Conservation (phyloP, 2,113 vertebrate species). For the Mungos mungo region DNA sequence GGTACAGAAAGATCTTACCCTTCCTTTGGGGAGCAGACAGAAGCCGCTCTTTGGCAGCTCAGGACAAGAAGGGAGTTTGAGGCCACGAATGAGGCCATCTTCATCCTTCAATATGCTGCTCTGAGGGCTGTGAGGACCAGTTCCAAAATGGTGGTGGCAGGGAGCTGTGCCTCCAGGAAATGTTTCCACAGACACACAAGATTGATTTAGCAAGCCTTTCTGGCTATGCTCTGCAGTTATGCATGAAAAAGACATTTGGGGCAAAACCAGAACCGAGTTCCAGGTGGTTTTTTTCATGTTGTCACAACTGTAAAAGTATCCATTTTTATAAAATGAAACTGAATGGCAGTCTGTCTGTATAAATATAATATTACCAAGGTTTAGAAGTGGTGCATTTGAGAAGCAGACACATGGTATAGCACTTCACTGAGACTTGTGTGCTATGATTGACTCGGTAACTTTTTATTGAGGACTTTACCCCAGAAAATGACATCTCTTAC, state of each 20-base stretch:
- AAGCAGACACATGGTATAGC: neutral
- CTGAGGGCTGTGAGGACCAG: neutral
- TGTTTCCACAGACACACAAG: neutral
- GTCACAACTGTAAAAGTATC: conserved; percentile 35
- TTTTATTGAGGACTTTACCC: conserved; percentile 39
- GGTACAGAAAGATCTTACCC: neutral
- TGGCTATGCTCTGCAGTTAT: neutral
- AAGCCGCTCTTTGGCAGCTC: neutral
- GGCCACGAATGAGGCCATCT: neutral
- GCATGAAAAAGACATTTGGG: conserved; percentile 64
- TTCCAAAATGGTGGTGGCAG: conserved; percentile 10
- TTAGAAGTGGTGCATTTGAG: conserved; percentile 1
- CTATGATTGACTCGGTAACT: conserved; percentile 51
- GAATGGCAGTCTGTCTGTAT: conserved; percentile 40
- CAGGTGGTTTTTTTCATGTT: conserved; percentile 54
- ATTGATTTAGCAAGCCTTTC: conserved; percentile 19
- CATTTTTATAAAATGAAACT: conserved; percentile 62
- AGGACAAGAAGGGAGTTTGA: neutral
- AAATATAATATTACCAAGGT: conserved; percentile 35
- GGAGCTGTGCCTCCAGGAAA: neutral
- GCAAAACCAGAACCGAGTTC: neutral
- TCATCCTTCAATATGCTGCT: neutral
- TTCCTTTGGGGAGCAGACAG: neutral
- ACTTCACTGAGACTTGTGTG: conserved; percentile 33
- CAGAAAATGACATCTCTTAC: neutral